Conservation (phyloP, 2,888 invertebrate species). For the Rotaria macrura region DNA sequence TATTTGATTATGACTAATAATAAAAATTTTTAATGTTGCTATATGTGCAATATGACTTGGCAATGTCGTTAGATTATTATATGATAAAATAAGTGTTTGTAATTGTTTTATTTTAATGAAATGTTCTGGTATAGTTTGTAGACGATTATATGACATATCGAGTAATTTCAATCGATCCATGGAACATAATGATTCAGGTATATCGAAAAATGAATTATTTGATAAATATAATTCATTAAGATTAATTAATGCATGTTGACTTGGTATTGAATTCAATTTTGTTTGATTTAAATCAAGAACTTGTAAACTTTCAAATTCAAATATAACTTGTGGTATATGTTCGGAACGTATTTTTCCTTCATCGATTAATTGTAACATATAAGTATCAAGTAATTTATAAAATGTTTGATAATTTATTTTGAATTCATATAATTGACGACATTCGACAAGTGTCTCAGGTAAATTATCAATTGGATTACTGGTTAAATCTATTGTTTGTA, state of each 20-base stretch:
- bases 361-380: constrained; percentile 45
- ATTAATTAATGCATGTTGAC: constrained; percentile 39
- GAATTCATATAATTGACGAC: constrained; percentile 43
- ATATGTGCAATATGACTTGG: too few species aligned
- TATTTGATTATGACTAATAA: not conserved
- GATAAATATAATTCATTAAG: constrained; percentile 42
- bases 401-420: constrained; percentile 46
- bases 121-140: not conserved
- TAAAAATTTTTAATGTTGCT: too few species aligned
- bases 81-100: not conserved
- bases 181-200: constrained; percentile 5
- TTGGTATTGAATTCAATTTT: constrained; percentile 47
- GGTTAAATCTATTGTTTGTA: constrained; percentile 46
- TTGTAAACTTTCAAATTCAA: constrained; percentile 45
- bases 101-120: not conserved
- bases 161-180: not conserved
- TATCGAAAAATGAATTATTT: constrained; percentile 41
- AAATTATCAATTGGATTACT: constrained; percentile 48
- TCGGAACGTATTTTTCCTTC: constrained; percentile 48
- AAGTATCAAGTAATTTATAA: constrained; percentile 42
- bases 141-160: not conserved
- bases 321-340: constrained; percentile 47
- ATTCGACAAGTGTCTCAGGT: constrained; percentile 47
- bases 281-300: constrained; percentile 44
- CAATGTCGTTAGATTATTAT: not conserved